Evolutionary conservation across 2,113 vertebrate species (phyloP), one percentile per base, ranked within the genome.

Genomic region (Stigmatopora argus): DNA sequence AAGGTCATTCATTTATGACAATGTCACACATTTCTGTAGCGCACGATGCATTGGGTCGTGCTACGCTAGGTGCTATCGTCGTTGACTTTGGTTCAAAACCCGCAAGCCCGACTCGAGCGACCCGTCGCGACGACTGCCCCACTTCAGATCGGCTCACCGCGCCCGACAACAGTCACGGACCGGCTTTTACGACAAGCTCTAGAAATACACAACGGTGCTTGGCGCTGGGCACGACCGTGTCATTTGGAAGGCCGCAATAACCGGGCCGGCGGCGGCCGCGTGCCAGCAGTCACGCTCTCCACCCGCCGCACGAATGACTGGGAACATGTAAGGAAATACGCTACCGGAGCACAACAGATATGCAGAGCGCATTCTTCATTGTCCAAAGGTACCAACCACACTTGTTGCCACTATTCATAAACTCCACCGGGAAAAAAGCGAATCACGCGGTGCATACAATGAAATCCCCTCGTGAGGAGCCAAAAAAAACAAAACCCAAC

Each of bases 101-200:
- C 56, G 49, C 59, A 70, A 70, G 63, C 65, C 62, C 78, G 78
- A 78, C 81, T 74, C 53, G 6, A 34, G 13, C 84, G 74, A 85
- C 71, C 81, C 64, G n/a, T 31, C 26, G 66, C 46, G 78, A 74
- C 84, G 82, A 84, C 86, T 82, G 62, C 72, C 74, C 80, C 58
- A 5, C 59, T 72, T 82, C 66, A 75, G 74, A 69, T 80, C 70
- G 77, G 60, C 67, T 75, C 75, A 59, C 61, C 72, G 53, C 78
- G 76, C 63, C 72, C 68, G 66, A 69, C 48, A 78, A 74, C 71
- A 72, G 71, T 72, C 74, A 71, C 59, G 58, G 63, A 72, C 69
- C 46, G 17, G 26, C 38, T 79, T 82, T 79, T 82, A 85, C 77
- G 73, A 58, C 74, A 45, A 35, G 5, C 18, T 69, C 82, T 70